phyloP scores from a whole-genome alignment of 2,797 vertebrate genomes.

The Molossus molossus region DNA sequence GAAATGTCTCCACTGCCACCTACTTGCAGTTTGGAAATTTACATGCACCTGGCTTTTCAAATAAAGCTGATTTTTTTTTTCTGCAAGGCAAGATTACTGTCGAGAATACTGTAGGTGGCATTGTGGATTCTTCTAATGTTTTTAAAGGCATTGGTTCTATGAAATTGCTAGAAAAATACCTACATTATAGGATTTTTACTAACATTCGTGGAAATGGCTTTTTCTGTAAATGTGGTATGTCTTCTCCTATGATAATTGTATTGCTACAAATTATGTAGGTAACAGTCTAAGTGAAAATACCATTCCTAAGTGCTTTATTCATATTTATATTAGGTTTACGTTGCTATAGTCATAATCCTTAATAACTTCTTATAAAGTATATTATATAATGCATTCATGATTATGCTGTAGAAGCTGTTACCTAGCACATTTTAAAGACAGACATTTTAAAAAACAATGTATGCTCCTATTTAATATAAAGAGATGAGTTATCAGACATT shows the following conservation, averaged over 20 bases:
- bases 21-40: slow-evolving; percentile 88
- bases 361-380: slow-evolving; percentile 91
- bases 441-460: slow-evolving; percentile 76
- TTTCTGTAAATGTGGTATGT: slow-evolving; percentile 72
- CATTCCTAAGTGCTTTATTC: slow-evolving; percentile 89
- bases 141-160: slow-evolving; percentile 73
- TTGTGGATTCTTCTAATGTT: slow-evolving; percentile 78
- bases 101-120: slow-evolving; percentile 80
- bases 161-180: slow-evolving; percentile 77
- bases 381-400: slow-evolving; percentile 88
- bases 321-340: slow-evolving; percentile 89
- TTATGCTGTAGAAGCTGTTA: slow-evolving; percentile 86
- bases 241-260: slow-evolving; percentile 85
- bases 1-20: slow-evolving; percentile 91
- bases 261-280: slow-evolving; percentile 85
- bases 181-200: slow-evolving; percentile 71
- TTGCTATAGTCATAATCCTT: slow-evolving; percentile 90
- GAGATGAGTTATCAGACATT: slow-evolving; percentile 69
- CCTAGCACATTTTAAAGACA: slow-evolving; percentile 79
- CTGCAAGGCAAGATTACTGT: slow-evolving; percentile 64
- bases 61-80: slow-evolving; percentile 69
- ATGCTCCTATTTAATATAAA: slow-evolving; percentile 76
- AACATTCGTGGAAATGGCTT: slow-evolving; percentile 62
- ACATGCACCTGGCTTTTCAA: slow-evolving; percentile 77
- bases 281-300: slow-evolving; percentile 88